Conservation (phyloP, 2,113 vertebrate species). For the Numida meleagris region DNA sequence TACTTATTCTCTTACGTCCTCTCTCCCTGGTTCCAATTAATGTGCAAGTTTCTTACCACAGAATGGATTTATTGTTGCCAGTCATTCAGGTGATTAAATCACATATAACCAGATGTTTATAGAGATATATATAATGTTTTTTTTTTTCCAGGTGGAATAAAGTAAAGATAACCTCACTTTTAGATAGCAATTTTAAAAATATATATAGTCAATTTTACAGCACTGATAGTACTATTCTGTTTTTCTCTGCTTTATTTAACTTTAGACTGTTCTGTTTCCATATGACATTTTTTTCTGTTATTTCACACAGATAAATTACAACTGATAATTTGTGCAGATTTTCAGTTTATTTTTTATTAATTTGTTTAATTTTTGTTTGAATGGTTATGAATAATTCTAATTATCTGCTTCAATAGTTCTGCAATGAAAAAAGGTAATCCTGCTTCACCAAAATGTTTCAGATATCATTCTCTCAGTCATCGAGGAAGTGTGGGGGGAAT, state of each 20-base stretch:
- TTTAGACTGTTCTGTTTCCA: not conserved
- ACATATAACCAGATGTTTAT: not conserved
- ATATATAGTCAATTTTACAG: not conserved
- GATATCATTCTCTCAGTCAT: not conserved
- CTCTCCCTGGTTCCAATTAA: not conserved
- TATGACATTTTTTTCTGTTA: not conserved
- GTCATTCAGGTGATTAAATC: not conserved
- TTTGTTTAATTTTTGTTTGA: not conserved
- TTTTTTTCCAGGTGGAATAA: not conserved
- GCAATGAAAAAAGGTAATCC: not conserved
- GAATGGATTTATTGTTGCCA: not conserved
- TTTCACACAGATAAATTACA: not conserved
- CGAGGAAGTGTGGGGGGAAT: not conserved
- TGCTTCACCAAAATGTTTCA: not conserved
- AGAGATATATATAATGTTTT: not conserved
- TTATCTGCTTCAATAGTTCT: not conserved
- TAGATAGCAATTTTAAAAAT: not conserved
- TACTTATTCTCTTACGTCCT: not conserved
- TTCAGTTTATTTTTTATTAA: not conserved
- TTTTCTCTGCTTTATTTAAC: not conserved
- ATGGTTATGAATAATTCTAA: not conserved
- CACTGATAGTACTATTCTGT: not conserved
- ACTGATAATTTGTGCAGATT: not conserved
- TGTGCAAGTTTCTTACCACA: not conserved
- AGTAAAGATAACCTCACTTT: not conserved